Base-by-base conservation (phyloP, 2,797 vertebrate genomes). In the Clamator glandarius region DNA sequence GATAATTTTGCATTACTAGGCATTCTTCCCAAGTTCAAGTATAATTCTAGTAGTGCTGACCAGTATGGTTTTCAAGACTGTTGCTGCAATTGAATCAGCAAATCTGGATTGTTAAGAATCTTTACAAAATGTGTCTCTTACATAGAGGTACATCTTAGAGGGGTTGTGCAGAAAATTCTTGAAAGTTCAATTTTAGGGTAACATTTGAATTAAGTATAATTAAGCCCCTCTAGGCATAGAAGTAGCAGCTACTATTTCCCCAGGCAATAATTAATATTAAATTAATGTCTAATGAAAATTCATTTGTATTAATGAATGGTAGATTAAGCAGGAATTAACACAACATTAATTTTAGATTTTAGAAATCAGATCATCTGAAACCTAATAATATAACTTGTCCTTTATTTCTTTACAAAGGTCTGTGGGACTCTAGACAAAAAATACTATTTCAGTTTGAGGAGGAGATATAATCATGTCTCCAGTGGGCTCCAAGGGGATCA, bases 251-350 rank as follows among this genome's bases (percentile, higher is more conserved):
- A 78, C 2, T 8, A 36, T 54, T 76, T 94, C 69, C 80, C 35
- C 33, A 78, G 66, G 77, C 80, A 86, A 73, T 81, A 94, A 94
- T 84, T 84, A 91, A 76, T 72, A 95, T 86, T 86, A 94, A 88
- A 95, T 91, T 67, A 90, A 90, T 84, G 58, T 73, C 84, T 90
- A 84, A 81, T 88, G 76, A 88, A 92, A 96, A 92, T 88, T 93
- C 41, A 92, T 89, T 86, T 89, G 24, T 88, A 96, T 95, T 96
- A 94, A 96, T 95, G 92, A 95, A 75, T 54, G 52, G 63, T 35
- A 28, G 46, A 94, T 90, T 93, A 78, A 78, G 33, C 5, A 81
- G 58, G 5, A 54, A 88, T 91, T 90, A 93, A 78, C 84, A 68
- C 55, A 90, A 17, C 39, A 90, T 92, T 92, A 64, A 88, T 93